Evolutionary conservation across 2,888 invertebrate genomes (phyloP).

Genomic region (Odontocolon sp.): DNA sequence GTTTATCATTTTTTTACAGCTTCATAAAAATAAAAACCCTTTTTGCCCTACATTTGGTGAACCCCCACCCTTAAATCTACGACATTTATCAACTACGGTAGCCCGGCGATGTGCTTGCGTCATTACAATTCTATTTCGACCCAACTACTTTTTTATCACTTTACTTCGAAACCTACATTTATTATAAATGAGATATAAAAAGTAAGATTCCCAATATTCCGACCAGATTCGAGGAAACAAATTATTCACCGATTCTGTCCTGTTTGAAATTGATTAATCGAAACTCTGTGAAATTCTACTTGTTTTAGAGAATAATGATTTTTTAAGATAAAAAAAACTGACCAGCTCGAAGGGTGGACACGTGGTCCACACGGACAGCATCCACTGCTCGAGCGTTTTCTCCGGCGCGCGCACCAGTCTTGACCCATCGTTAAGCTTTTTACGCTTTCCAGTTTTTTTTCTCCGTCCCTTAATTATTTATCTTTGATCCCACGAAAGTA

Average conservation of each 20-base stretch:
- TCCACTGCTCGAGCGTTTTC: slow-evolving; percentile 85
- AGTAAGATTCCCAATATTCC: background rate
- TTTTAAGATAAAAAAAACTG: slow-evolving; percentile 65
- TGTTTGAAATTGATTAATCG: no score
- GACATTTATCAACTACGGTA: slow-evolving; percentile 22
- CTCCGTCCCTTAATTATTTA: slow-evolving; percentile 40
- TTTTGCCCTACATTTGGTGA: no score
- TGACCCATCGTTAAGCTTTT: slow-evolving; percentile 84
- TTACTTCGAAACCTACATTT: background rate
- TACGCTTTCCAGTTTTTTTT: background rate
- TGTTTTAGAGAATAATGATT: background rate
- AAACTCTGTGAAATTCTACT: no score
- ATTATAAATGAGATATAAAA: background rate
- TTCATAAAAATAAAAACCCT: no score
- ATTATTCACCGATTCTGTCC: no score
- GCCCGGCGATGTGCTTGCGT: slow-evolving; percentile 19
- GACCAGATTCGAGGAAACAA: background rate
- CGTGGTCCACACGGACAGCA: slow-evolving; percentile 84
- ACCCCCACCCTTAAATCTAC: background rate
- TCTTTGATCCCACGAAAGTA: slow-evolving; percentile 14
- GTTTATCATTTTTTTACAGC: no score
- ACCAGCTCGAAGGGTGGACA: slow-evolving; percentile 80
- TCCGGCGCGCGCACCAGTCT: slow-evolving; percentile 88
- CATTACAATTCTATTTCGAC: slow-evolving; percentile 22
- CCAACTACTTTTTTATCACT: background rate